Evolutionary conservation across 2,888 invertebrate genomes (phyloP).

Genomic region (Harpalus rufipes): DNA sequence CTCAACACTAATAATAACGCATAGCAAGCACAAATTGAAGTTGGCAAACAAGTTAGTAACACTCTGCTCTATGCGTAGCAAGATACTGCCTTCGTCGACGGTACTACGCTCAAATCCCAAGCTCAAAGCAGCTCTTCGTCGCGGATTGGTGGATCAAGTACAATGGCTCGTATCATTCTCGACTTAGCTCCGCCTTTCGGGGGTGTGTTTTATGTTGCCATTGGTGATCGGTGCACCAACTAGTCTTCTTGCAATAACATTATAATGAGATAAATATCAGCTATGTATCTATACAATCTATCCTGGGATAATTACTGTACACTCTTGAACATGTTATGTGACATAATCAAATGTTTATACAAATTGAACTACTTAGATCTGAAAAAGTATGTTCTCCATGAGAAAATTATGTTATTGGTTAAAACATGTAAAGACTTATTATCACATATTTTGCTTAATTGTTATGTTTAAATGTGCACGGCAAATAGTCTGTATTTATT

Average conservation of each 20-base stretch:
- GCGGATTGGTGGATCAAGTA: constrained; percentile 49
- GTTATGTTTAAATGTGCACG: constrained; percentile 44
- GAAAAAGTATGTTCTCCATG: constrained; percentile 32
- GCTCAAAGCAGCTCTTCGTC: background rate
- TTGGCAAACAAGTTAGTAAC: constrained; percentile 15
- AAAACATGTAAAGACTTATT: constrained; percentile 39
- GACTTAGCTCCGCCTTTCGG: constrained; percentile 22
- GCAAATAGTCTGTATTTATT: constrained; percentile 20
- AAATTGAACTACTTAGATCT: constrained; percentile 58
- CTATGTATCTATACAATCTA: constrained; percentile 58
- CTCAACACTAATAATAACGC: constrained; percentile 38
- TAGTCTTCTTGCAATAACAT: constrained; percentile 55
- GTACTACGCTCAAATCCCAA: constrained; percentile 14
- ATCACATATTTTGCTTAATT: constrained; percentile 47
- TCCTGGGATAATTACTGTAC: constrained; percentile 56
- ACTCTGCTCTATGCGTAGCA: constrained; percentile 58
- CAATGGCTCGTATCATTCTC: constrained; percentile 60
- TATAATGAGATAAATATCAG: constrained; percentile 63
- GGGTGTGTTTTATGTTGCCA: constrained; percentile 51
- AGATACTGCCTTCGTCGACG: constrained; percentile 56
- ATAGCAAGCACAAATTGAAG: constrained; percentile 35
- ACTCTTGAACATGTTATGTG: constrained; percentile 60
- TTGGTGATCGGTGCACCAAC: constrained; percentile 61
- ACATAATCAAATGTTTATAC: constrained; percentile 63
- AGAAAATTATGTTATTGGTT: constrained; percentile 32